phyloP scores from a whole-genome alignment of 1,140 invertebrate genomes.

The Nylanderia fulva region DNA sequence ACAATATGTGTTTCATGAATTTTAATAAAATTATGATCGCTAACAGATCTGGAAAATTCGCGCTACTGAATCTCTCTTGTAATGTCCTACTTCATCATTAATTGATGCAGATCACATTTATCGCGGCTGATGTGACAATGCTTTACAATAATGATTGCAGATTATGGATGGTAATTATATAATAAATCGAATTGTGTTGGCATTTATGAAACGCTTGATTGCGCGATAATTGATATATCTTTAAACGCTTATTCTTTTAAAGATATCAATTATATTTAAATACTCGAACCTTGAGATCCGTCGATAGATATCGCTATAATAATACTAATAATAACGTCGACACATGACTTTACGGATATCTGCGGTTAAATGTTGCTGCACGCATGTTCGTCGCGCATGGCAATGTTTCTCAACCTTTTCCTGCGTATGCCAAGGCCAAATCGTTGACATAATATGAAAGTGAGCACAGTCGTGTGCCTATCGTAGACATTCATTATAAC shows the following conservation, averaged over 20 bases:
- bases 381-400: conserved; percentile 44
- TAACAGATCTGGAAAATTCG: neutral
- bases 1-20: neutral
- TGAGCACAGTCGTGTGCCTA: conserved; percentile 35
- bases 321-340: conserved; percentile 43
- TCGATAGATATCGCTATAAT: conserved; percentile 47
- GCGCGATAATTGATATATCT: conserved; percentile 20
- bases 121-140: conserved; percentile 1
- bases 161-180: neutral
- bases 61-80: neutral
- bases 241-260: conserved; percentile 2
- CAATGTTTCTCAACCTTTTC: conserved; percentile 61
- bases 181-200: neutral
- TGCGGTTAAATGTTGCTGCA: conserved; percentile 44
- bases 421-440: conserved; percentile 64
- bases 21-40: neutral
- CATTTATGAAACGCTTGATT: conserved; percentile 8
- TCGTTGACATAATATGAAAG: conserved; percentile 62
- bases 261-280: conserved; percentile 53
- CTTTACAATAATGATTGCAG: conserved; percentile 2
- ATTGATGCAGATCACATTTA: neutral
- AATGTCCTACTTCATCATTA: neutral
- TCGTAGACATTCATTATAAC: conserved; percentile 43
- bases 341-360: conserved; percentile 43
- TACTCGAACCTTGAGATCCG: conserved; percentile 25